These are phyloP conservation scores for Rhaphigaster nebulosa DNA, from an alignment of 2,888 invertebrate genomes.

Conservation along the genomic window DNA sequence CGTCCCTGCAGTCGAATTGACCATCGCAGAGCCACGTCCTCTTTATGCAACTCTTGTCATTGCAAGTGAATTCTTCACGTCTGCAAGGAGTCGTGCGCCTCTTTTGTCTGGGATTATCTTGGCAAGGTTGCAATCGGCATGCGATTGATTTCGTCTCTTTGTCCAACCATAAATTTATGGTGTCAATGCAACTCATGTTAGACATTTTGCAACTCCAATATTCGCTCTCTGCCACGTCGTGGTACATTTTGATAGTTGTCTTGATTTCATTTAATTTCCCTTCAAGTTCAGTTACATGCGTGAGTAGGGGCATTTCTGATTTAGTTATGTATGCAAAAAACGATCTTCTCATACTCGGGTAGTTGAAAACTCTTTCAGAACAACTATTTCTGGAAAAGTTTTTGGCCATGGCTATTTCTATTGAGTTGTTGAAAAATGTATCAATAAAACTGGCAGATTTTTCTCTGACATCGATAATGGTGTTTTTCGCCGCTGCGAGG, in stretches of 20 bases:
- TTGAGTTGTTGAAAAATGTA: neutral
- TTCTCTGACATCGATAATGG: neutral
- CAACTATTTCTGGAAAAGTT: neutral
- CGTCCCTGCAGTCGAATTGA: neutral
- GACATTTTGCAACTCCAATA: neutral
- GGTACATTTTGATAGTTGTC: neutral
- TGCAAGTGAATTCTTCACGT: neutral
- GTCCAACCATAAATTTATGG: neutral
- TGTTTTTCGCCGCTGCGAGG: neutral
- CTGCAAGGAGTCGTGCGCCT: neutral
- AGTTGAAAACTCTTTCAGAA: neutral
- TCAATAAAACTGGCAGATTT: neutral
- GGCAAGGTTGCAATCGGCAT: neutral
- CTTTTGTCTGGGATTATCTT: neutral
- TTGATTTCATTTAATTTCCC: neutral
- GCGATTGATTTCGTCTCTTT: neutral
- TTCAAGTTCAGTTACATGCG: neutral
- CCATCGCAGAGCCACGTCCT: constrained; percentile 31
- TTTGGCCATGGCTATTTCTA: neutral
- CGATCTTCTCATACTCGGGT: neutral
- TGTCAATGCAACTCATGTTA: neutral
- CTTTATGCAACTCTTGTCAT: neutral
- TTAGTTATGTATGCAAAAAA: neutral
- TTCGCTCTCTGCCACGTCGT: neutral
- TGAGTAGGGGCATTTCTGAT: neutral